Conservation (phyloP, 1,140 invertebrate species). For the Drosophila nasuta region DNA sequence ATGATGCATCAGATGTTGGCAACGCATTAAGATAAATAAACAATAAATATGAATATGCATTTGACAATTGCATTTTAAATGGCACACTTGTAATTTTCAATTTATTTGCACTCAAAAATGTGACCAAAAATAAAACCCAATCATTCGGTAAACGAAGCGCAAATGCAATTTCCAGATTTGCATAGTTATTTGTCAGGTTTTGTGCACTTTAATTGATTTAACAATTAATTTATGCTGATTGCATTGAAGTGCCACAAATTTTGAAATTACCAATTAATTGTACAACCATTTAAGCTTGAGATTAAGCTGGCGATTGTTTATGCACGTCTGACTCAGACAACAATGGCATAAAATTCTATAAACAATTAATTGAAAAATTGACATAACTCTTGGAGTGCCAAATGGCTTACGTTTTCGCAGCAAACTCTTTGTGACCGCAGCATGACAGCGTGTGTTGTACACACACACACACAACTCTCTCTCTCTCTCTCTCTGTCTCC, state of each 20-base stretch:
- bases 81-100: neutral
- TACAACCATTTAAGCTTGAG: neutral
- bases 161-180: neutral
- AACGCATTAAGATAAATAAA: neutral
- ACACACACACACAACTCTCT: neutral
- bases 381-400: neutral
- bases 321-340: neutral
- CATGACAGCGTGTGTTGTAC: neutral
- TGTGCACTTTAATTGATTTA: slow-evolving; percentile 7
- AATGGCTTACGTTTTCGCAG: slow-evolving; percentile 16
- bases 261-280: slow-evolving; percentile 7
- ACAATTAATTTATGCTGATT: slow-evolving; percentile 22
- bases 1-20: slow-evolving; percentile 6
- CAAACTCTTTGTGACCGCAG: slow-evolving; percentile 21
- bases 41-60: slow-evolving; percentile 7
- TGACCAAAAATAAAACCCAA: too few relatives aligned
- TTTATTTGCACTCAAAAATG: slow-evolving; percentile 15
- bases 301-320: neutral
- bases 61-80: slow-evolving; percentile 4
- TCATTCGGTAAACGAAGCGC: slow-evolving; percentile 4
- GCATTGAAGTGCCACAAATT: neutral
- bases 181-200: neutral
- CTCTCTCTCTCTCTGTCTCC: slow-evolving; percentile 2
- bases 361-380: slow-evolving; percentile 48
- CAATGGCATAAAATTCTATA: slow-evolving; percentile 23